phyloP scores from a whole-genome alignment of 2,888 invertebrate genomes.

The Parnassius orleans region DNA sequence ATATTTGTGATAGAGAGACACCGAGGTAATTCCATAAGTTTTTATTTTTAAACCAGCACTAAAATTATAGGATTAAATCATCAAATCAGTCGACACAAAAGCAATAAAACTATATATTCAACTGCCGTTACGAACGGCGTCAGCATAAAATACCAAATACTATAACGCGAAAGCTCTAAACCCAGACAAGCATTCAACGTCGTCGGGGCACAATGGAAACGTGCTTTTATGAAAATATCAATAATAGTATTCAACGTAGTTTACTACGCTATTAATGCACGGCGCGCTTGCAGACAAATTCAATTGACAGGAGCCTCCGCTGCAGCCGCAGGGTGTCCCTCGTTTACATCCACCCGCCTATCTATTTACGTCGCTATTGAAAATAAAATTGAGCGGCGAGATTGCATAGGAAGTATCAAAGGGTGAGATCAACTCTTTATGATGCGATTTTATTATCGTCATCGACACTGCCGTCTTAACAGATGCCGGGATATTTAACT shows the following conservation, averaged over 20 bases:
- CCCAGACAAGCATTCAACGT: conserved; percentile 53
- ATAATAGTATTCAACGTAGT: conserved; percentile 69
- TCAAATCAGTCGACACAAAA: conserved; percentile 46
- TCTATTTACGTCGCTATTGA: conserved; percentile 70
- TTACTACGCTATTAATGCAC: conserved; percentile 73
- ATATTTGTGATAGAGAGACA: no score
- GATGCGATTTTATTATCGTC: conserved; percentile 69
- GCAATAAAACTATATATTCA: conserved; percentile 51
- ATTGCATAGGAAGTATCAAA: conserved; percentile 68
- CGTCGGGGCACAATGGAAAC: conserved; percentile 55
- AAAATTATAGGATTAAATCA: conserved; percentile 39
- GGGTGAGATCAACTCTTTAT: conserved; percentile 66
- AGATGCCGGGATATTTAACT: conserved; percentile 46
- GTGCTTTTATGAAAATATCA: conserved; percentile 69
- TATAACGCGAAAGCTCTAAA: conserved; percentile 57
- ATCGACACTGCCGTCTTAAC: conserved; percentile 55
- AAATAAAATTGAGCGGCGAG: conserved; percentile 72
- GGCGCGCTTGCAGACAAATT: conserved; percentile 78
- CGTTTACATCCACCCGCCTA: conserved; percentile 68
- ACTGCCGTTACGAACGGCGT: conserved; percentile 45
- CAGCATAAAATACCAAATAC: conserved; percentile 57
- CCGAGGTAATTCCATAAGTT: no score
- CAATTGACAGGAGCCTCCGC: conserved; percentile 74
- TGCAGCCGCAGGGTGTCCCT: conserved; percentile 66
- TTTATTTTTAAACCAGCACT: no score